Evolutionary conservation across 64 coral and sea anemone species (phyloP).

Genomic region (Astreopora myriophthalma): DNA sequence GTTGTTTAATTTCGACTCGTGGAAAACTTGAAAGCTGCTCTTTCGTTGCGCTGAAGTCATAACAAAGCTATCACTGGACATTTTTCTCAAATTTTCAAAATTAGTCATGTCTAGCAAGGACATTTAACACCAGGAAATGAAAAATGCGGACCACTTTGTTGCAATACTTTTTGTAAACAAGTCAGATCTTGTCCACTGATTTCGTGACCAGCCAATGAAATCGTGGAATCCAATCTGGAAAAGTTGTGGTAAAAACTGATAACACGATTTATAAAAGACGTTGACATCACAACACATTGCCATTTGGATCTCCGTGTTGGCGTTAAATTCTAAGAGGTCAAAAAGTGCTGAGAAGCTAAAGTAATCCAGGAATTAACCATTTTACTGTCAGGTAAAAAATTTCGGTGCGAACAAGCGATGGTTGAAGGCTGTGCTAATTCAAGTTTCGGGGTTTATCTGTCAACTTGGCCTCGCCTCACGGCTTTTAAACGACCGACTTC

Average conservation of each 20-base stretch:
- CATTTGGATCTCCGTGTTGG: conserved; percentile 1
- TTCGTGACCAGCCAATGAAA: conserved; percentile 1
- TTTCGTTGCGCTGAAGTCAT: background rate
- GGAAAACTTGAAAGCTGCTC: no score
- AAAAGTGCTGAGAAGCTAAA: background rate
- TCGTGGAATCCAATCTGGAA: background rate
- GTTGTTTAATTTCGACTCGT: no score
- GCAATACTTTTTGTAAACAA: conserved; percentile 17
- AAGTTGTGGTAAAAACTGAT: background rate
- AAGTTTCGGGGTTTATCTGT: background rate
- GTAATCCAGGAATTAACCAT: background rate
- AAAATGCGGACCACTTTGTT: background rate
- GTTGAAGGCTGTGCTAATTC: background rate
- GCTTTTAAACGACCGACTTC: background rate
- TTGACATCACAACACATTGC: background rate
- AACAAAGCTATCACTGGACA: background rate
- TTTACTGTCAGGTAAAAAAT: background rate
- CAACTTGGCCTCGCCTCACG: background rate
- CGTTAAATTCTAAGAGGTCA: background rate
- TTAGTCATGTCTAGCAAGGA: conserved; percentile 38
- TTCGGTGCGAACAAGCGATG: background rate
- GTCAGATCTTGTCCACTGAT: background rate
- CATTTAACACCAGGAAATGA: background rate
- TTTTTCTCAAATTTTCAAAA: background rate
- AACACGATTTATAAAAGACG: background rate